These are phyloP conservation scores for Cristatella mucedo DNA, from an alignment of 2,888 invertebrate species.

Conservation along the genomic window DNA sequence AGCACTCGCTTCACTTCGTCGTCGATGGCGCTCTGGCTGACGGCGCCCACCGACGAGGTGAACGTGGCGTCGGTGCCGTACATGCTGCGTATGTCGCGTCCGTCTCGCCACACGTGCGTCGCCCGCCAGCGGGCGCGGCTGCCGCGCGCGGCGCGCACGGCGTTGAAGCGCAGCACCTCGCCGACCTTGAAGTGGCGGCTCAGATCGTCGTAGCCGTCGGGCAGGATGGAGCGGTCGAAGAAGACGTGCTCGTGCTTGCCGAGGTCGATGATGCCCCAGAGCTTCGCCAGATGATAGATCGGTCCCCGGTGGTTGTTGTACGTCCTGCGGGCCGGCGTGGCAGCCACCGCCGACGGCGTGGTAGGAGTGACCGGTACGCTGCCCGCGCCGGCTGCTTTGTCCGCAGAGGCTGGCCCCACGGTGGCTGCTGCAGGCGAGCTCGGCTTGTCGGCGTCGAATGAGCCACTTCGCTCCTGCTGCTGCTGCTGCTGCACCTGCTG, in stretches of 20 bases:
- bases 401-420: too few relatives aligned
- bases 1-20: slow-evolving; percentile 15
- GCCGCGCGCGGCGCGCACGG: slow-evolving; percentile 36
- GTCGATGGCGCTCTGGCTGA: slow-evolving; percentile 5
- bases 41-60: not conserved
- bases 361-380: not conserved
- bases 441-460: too few relatives aligned
- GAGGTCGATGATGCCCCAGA: slow-evolving; percentile 39
- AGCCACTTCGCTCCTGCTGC: not conserved
- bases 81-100: slow-evolving; percentile 6
- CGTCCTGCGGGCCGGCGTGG: slow-evolving; percentile 14
- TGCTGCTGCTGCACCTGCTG: too few relatives aligned
- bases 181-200: slow-evolving; percentile 32
- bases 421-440: too few relatives aligned
- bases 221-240: slow-evolving; percentile 36
- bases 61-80: slow-evolving; percentile 6
- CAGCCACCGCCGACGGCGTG: too few relatives aligned
- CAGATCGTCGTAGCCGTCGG: slow-evolving; percentile 32
- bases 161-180: slow-evolving; percentile 36
- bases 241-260: slow-evolving; percentile 40
- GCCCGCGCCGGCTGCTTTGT: too few relatives aligned
- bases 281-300: slow-evolving; percentile 37
- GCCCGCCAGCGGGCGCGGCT: slow-evolving; percentile 38
- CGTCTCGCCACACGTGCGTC: slow-evolving; percentile 31
- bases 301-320: slow-evolving; percentile 31